Percentiles rank a stretch among this genome's conserved stretches.
These are phyloP conservation scores for Heliornis fulica DNA, from an alignment of 2,113 vertebrate species.

Conservation along the genomic window DNA sequence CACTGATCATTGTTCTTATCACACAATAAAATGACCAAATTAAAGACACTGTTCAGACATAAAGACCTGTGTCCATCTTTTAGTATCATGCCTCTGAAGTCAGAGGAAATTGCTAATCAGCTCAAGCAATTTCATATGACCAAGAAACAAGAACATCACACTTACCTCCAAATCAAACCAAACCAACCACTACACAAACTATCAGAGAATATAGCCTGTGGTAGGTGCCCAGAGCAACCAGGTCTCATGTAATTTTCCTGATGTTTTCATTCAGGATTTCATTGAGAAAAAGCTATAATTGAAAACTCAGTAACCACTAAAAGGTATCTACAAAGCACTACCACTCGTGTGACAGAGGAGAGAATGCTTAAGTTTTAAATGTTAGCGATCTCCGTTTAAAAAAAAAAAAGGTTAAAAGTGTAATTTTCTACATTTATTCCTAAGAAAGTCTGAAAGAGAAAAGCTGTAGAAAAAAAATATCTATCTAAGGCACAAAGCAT, in stretches of 20 bases:
- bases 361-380: not conserved
- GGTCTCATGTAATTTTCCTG: fast-evolving
- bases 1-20: not conserved
- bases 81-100: not conserved
- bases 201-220: not conserved
- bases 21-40: not conserved
- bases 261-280: not conserved
- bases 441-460: not conserved
- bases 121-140: not conserved
- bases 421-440: not conserved
- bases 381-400: not conserved
- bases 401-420: too few relatives aligned
- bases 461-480: not conserved
- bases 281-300: not conserved
- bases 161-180: not conserved
- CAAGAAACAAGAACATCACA: not conserved
- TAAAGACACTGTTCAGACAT: not conserved
- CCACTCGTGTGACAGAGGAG: not conserved
- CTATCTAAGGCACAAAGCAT: not conserved
- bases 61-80: not conserved
- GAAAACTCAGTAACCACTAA: not conserved
- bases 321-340: not conserved
- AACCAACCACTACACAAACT: not conserved
- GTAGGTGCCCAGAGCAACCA: not conserved
- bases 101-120: not conserved